These are phyloP conservation scores for Catharus fuscescens DNA, from an alignment of 2,113 vertebrate species.

Conservation along the genomic window DNA sequence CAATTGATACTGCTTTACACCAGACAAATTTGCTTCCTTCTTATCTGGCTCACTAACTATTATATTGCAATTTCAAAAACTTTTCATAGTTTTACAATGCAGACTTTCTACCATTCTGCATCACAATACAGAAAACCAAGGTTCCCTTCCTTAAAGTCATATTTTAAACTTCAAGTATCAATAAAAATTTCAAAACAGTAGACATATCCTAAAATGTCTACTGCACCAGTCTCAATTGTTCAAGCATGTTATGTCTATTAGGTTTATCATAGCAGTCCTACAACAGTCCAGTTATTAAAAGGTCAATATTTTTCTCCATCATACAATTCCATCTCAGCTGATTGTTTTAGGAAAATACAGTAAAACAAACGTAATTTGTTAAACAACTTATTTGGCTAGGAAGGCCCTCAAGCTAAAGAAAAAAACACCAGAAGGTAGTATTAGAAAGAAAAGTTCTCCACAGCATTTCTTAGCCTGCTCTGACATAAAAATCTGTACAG, in stretches of 20 bases:
- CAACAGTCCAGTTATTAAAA: not conserved
- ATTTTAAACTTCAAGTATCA: not conserved
- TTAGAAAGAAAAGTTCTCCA: not conserved
- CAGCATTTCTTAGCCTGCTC: not conserved
- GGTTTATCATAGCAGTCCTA: not conserved
- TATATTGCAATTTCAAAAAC: not conserved
- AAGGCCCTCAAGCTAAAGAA: not conserved
- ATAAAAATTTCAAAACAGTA: not conserved
- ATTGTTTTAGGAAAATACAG: not conserved
- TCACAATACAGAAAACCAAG: not conserved
- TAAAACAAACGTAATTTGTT: fast-evolving
- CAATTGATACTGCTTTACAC: not conserved
- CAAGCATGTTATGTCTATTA: not conserved
- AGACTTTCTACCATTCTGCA: not conserved
- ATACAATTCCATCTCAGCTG: not conserved
- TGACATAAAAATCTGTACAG: not conserved
- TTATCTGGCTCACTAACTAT: not conserved
- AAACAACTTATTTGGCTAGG: not conserved
- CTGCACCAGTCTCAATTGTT: not conserved
- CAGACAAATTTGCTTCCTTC: not conserved
- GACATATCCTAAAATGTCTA: not conserved
- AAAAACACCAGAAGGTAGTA: not conserved
- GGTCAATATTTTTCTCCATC: not conserved
- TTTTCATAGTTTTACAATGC: not conserved
- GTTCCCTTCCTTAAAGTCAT: not conserved